Percentiles rank a stretch among this genome's conserved stretches.
These are phyloP conservation scores for Siniperca knerii DNA, from an alignment of 2,113 vertebrate genomes.

Conservation along the genomic window DNA sequence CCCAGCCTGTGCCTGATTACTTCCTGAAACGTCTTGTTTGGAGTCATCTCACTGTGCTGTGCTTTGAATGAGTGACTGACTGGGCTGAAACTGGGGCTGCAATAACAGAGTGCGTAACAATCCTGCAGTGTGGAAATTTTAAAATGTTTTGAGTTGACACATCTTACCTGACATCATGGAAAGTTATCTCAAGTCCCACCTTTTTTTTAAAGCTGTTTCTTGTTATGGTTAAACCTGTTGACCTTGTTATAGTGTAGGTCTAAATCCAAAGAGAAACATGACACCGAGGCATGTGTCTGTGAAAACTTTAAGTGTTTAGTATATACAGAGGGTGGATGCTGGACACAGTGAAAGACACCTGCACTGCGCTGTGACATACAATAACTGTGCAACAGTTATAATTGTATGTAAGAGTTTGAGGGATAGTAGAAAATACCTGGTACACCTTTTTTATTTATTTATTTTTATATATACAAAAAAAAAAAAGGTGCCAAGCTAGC, in stretches of 20 bases:
- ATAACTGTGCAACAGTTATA: background rate
- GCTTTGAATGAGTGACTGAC: background rate
- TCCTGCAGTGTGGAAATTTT: constrained; percentile 18
- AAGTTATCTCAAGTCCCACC: constrained; percentile 22
- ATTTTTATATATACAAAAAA: no score
- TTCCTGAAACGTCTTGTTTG: background rate
- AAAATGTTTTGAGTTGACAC: constrained; percentile 60
- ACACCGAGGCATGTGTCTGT: background rate
- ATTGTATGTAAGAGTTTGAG: background rate
- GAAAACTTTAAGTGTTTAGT: constrained; percentile 26
- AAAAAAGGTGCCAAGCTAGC: no score
- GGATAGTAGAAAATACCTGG: background rate
- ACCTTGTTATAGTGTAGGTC: background rate
- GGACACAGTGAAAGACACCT: background rate
- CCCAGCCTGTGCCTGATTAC: background rate
- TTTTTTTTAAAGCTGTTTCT: constrained; percentile 17
- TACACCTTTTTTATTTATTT: background rate
- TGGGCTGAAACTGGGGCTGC: background rate
- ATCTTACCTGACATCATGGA: constrained; percentile 33
- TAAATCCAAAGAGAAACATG: constrained; percentile 10
- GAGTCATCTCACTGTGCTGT: background rate
- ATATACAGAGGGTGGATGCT: background rate
- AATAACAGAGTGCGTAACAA: background rate
- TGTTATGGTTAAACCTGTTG: constrained; percentile 30
- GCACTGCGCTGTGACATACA: background rate